Evolutionary conservation across 2,797 vertebrate genomes (phyloP).

Genomic region (Ceryle rudis): DNA sequence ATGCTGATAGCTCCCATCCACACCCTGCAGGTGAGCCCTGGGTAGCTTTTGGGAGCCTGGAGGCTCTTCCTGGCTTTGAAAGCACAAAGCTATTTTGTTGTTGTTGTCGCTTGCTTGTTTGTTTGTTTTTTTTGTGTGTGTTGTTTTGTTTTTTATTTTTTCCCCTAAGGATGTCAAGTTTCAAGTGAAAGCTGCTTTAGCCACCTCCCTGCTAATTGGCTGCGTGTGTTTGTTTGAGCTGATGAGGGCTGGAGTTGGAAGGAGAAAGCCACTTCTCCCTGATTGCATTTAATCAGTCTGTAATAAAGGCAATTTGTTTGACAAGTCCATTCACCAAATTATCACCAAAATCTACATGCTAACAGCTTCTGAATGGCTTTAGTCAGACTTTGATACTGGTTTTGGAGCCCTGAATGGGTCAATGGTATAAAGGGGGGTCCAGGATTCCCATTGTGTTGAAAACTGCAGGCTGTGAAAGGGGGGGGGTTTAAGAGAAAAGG

Average conservation of each 20-base stretch:
- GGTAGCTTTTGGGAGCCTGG: neutral
- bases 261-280: conserved; percentile 34
- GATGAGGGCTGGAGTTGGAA: conserved; percentile 26
- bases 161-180: neutral
- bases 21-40: conserved; percentile 35
- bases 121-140: too few species aligned
- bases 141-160: neutral
- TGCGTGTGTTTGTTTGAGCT: conserved; percentile 63
- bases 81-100: neutral
- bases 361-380: conserved; percentile 63
- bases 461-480: neutral
- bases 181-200: conserved; percentile 68
- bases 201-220: conserved; percentile 68
- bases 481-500: neutral
- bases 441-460: neutral
- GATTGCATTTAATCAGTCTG: conserved; percentile 58
- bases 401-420: conserved; percentile 20
- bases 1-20: neutral
- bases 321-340: conserved; percentile 68
- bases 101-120: neutral
- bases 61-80: neutral
- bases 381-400: conserved; percentile 22
- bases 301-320: conserved; percentile 76
- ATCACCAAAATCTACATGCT: conserved; percentile 60
- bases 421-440: neutral